phyloP scores from a whole-genome alignment of 2,888 invertebrate genomes.

The Synergus gifuensis region DNA sequence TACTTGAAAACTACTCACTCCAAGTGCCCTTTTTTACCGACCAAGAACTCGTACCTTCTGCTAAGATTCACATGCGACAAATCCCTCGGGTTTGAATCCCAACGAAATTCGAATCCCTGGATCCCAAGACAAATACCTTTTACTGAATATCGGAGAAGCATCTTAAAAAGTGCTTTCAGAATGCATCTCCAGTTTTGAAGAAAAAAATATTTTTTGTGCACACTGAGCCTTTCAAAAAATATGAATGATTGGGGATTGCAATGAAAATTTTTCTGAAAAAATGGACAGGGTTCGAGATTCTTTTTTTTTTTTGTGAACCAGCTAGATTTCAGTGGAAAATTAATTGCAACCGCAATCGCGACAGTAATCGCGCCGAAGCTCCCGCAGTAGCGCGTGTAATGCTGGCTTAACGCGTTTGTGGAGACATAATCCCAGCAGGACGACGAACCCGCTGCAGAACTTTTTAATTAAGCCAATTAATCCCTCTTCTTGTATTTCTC shows the following conservation, averaged over 20 bases:
- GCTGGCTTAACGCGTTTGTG: slow-evolving; percentile 45
- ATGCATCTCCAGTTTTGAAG: background rate
- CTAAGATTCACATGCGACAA: slow-evolving; percentile 35
- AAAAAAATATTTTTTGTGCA: background rate
- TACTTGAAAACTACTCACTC: slow-evolving; percentile 33
- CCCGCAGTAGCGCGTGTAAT: slow-evolving; percentile 41
- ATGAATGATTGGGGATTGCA: too few relatives aligned
- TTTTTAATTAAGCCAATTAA: slow-evolving; percentile 51
- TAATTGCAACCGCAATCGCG: slow-evolving; percentile 42
- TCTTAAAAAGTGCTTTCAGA: background rate
- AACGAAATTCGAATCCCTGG: slow-evolving; percentile 1
- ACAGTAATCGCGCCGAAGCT: slow-evolving; percentile 38
- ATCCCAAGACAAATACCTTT: slow-evolving; percentile 30
- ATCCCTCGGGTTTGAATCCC: slow-evolving; percentile 34
- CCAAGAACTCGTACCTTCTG: slow-evolving; percentile 13
- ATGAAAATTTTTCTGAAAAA: background rate
- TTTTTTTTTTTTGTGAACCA: background rate
- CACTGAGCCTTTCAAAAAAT: background rate
- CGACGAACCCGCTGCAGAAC: slow-evolving; percentile 41
- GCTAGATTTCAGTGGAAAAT: slow-evolving; percentile 20
- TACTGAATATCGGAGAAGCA: background rate
- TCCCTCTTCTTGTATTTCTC: slow-evolving; percentile 18
- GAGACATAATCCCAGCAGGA: slow-evolving; percentile 44
- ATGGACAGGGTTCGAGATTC: background rate
- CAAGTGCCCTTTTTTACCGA: background rate